A percentile compares a stretch with the other conserved stretches of the same genome.
These are phyloP conservation scores for Malurus leucopterus DNA, from an alignment of 2,797 vertebrate species.

Conservation along the genomic window DNA sequence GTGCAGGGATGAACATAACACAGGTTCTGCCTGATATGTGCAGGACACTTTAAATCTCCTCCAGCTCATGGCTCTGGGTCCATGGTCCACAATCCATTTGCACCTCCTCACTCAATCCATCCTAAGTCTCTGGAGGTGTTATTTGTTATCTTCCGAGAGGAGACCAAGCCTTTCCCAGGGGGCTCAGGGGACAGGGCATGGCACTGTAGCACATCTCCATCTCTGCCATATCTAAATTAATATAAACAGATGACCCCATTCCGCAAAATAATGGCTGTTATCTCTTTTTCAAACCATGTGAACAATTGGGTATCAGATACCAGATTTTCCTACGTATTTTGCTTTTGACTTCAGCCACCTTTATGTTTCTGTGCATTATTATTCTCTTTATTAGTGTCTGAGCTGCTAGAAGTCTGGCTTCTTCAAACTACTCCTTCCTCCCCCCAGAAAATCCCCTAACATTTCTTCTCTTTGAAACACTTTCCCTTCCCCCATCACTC, in stretches of 20 bases:
- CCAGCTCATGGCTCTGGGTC: neutral
- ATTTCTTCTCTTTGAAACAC: neutral
- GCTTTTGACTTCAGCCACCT: neutral
- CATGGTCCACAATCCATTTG: neutral
- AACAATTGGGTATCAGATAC: neutral
- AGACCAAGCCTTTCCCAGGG: neutral
- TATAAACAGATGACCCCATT: neutral
- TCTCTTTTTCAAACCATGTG: neutral
- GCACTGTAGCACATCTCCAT: neutral
- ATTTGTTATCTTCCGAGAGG: neutral
- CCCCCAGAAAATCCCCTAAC: neutral
- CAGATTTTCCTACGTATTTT: neutral
- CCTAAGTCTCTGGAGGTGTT: neutral
- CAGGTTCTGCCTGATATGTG: rapidly evolving
- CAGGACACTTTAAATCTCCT: neutral
- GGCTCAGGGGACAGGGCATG: neutral
- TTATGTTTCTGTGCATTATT: neutral
- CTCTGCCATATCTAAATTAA: neutral
- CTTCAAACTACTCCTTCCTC: neutral
- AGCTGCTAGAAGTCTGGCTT: neutral
- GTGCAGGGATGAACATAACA: neutral
- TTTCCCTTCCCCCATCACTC: neutral
- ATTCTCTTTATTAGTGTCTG: neutral
- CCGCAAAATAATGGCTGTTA: neutral
- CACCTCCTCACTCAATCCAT: neutral